A percentile compares a stretch with the other conserved stretches of the same genome.
These are phyloP conservation scores for Lycia hirtaria DNA, from an alignment of 2,888 invertebrate species.

Conservation along the genomic window DNA sequence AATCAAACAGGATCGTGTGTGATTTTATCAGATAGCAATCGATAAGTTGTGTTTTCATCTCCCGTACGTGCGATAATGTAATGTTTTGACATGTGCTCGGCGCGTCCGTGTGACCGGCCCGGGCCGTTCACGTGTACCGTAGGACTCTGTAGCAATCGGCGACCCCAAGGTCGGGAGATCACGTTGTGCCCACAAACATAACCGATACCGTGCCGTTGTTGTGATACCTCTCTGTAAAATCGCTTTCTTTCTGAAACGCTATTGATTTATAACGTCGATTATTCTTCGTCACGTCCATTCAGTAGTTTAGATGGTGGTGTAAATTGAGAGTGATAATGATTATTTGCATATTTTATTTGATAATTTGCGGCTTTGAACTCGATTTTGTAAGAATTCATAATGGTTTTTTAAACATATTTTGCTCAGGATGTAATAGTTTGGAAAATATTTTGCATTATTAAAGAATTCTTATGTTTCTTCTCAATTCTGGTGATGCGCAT, in stretches of 20 bases:
- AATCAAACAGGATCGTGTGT: neutral
- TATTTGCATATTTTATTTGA: conserved; percentile 5
- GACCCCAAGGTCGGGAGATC: conserved; percentile 56
- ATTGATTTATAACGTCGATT: conserved; percentile 24
- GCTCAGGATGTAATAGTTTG: neutral
- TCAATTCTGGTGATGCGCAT: too few relatives aligned
- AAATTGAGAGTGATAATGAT: neutral
- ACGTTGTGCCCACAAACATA: conserved; percentile 49
- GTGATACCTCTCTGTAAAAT: conserved; percentile 37
- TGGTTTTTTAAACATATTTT: neutral
- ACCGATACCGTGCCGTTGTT: conserved; percentile 23
- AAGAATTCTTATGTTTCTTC: too few relatives aligned
- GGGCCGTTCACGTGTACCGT: conserved; percentile 56
- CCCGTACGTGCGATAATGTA: conserved; percentile 46
- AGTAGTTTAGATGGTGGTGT: conserved; percentile 7
- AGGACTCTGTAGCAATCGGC: conserved; percentile 53
- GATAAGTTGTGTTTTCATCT: conserved; percentile 40
- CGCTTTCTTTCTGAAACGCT: conserved; percentile 38
- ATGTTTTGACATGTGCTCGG: conserved; percentile 57
- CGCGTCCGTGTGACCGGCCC: conserved; percentile 51
- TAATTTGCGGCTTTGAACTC: neutral
- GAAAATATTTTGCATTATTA: too few relatives aligned
- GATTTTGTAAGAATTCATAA: neutral
- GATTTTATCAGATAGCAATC: conserved; percentile 34
- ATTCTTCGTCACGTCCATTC: neutral